A percentile compares a stretch with the other conserved stretches of the same genome.
These are phyloP conservation scores for Sigmodon hispidus DNA, from an alignment of 2,113 vertebrate genomes.

Conservation along the genomic window DNA sequence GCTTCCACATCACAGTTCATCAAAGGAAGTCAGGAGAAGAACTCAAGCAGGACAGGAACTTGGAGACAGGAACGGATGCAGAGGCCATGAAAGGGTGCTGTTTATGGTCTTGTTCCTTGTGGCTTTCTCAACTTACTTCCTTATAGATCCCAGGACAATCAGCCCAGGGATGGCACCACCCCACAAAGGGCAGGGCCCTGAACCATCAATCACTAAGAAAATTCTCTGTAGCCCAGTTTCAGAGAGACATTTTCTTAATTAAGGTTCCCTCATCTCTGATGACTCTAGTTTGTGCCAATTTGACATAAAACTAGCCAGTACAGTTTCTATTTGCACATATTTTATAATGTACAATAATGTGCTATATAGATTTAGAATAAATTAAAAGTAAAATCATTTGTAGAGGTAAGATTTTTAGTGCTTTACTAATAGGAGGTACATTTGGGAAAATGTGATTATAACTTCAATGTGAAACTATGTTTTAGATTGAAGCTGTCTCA, in stretches of 20 bases:
- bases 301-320: not conserved
- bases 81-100: not conserved
- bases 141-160: not conserved
- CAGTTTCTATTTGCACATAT: not conserved
- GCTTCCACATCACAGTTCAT: no score
- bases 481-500: not conserved
- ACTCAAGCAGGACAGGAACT: not conserved
- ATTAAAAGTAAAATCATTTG: slow-evolving; percentile 16
- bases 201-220: not conserved
- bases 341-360: not conserved
- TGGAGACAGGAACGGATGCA: not conserved
- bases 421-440: not conserved
- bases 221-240: not conserved
- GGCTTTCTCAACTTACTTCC: not conserved
- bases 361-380: not conserved
- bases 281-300: not conserved
- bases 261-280: not conserved
- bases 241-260: not conserved
- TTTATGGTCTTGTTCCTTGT: not conserved
- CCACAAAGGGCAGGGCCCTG: not conserved
- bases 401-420: slow-evolving; percentile 16
- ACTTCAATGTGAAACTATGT: not conserved
- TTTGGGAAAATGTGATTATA: not conserved
- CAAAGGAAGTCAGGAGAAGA: not conserved
- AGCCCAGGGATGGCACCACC: not conserved